Evolutionary conservation across 2,888 invertebrate genomes (phyloP).

Genomic region (Leucophenga montana): DNA sequence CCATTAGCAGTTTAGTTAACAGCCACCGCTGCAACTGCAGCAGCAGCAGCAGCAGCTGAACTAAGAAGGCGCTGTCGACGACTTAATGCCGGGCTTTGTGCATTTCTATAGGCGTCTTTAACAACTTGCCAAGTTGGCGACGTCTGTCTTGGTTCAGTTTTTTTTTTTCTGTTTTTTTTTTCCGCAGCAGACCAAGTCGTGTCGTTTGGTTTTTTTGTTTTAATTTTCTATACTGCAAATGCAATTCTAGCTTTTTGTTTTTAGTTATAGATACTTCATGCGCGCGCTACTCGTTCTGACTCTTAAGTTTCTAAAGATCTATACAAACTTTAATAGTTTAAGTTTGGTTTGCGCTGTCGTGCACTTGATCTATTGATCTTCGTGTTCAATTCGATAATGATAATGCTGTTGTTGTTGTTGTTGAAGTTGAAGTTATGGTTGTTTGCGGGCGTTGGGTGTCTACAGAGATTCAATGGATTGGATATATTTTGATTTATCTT

Average conservation of each 20-base stretch:
- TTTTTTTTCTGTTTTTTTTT: neutral
- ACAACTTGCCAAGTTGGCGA: conserved; percentile 23
- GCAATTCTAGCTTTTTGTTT: too few relatives aligned
- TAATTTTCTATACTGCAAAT: neutral
- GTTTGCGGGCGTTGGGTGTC: too few relatives aligned
- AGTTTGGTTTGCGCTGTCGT: conserved; percentile 40
- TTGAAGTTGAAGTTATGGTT: too few relatives aligned
- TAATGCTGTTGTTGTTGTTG: neutral
- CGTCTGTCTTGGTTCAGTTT: conserved; percentile 11
- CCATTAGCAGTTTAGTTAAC: conserved; percentile 1
- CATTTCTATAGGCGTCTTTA: conserved; percentile 21
- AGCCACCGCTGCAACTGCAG: too few relatives aligned
- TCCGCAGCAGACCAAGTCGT: neutral
- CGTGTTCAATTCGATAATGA: conserved; percentile 52
- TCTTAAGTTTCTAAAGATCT: neutral
- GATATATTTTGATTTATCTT: too few relatives aligned
- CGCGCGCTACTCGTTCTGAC: neutral
- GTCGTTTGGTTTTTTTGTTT: neutral
- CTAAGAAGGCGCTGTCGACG: conserved; percentile 1
- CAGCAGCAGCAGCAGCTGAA: too few relatives aligned
- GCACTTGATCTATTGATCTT: conserved; percentile 66
- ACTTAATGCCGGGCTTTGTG: conserved; percentile 2
- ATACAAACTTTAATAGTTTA: neutral
- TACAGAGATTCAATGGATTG: too few relatives aligned
- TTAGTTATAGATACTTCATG: neutral